Base-by-base conservation (phyloP, 2,113 vertebrate genomes). In the Lethenteron reissneri region DNA sequence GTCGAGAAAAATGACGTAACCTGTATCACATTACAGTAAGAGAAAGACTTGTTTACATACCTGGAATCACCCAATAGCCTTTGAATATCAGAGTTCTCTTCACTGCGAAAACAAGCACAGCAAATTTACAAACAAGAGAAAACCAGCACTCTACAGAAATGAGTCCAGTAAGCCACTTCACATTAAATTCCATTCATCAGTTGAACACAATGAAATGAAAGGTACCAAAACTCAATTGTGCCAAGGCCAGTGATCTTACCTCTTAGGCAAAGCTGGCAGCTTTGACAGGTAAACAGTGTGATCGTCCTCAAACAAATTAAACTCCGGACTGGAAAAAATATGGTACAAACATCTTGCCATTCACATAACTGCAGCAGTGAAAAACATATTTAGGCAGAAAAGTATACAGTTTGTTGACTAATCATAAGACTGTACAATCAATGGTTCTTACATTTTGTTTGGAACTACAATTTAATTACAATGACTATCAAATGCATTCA, bases 61-160 rank as follows among this genome's bases (percentile, higher is more conserved):
- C 89, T 89, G 75, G 88, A 86, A 72, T 99, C 92, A 76, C 91
- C 94, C 73, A 99, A 80, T 60, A 99, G 90, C 76, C 95, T 99
- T 80, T 91, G 86, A 74, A 94, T 92, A 79, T 96, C 92, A 56
- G 91, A 95, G 75, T 95, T 99, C 79, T 99, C 94, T 78, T 99
- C 91, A 81, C 94, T 99, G 81, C 73, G 79, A 85, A 73, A 74
- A 17, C 76, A 72, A 81, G 41, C 60, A 60, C 58, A 71, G 69
- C 7, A 62, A 71, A 12, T 8, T 41, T 41, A 41, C 41, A 41
- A 14, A 56, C n/a, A 72, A 57, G 64, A 57, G 71, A 13, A 71
- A 73, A 19, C 64, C n/a, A 72, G 15, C 14, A 60, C 41, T 12
- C 58, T 21, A 11, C 56, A 10, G 10, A 73, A n/a, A 12, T 14